phyloP scores from a whole-genome alignment of 2,888 invertebrate genomes.

The Koerneria pararmatus region DNA sequence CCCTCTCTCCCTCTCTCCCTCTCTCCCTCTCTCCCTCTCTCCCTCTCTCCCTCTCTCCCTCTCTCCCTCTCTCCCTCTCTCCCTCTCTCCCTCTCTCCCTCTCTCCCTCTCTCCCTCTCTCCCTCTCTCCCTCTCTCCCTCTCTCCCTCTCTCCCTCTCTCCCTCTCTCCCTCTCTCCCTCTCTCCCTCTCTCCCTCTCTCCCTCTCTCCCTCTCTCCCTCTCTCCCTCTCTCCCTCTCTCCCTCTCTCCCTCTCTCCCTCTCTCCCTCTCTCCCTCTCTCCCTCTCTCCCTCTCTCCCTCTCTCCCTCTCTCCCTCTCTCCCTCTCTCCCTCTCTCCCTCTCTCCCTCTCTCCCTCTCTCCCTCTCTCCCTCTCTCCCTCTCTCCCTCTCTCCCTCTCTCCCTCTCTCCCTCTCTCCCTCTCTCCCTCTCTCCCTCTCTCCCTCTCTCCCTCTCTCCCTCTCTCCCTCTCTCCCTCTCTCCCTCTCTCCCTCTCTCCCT shows the following conservation, averaged over 20 bases:
- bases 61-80: background rate
- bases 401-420: constrained; percentile 1
- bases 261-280: constrained; percentile 5
- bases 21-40: constrained; percentile 15
- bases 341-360: constrained; percentile 3
- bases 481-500: no score
- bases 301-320: background rate
- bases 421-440: constrained; percentile 10
- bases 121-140: background rate
- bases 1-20: constrained; percentile 3
- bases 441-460: constrained; percentile 10
- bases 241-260: background rate
- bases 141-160: background rate
- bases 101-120: background rate
- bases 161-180: background rate
- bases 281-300: constrained; percentile 4
- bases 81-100: constrained; percentile 11
- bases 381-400: constrained; percentile 5
- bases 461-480: background rate
- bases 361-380: constrained; percentile 4
- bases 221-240: background rate
- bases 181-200: background rate
- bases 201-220: background rate
- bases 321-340: constrained; percentile 3
- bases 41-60: background rate